Evolutionary conservation across 2,797 vertebrate species (phyloP).

Genomic region (Spheniscus humboldti): DNA sequence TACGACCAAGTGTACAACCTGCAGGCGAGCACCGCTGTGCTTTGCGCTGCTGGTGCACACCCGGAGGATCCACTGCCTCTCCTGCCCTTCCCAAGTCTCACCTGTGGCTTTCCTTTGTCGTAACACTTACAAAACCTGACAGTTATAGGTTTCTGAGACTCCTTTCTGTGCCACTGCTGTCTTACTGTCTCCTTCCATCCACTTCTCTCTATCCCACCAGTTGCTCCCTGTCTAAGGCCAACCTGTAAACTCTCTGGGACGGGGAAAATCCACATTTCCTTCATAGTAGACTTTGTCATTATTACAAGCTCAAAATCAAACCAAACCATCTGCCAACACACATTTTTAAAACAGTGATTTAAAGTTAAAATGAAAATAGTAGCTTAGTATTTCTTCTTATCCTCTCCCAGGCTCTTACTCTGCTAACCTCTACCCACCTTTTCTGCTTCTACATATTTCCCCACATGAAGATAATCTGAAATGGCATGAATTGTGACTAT

Average conservation of each 20-base stretch:
- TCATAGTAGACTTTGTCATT: neutral
- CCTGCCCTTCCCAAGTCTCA: neutral
- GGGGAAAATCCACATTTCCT: neutral
- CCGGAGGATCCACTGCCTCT: neutral
- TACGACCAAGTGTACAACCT: accelerated
- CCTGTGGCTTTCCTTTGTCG: neutral
- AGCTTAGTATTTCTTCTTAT: constrained; percentile 24
- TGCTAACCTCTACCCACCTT: constrained; percentile 39
- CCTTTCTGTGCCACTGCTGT: neutral
- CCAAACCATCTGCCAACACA: neutral
- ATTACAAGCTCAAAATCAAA: neutral
- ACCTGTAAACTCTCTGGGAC: neutral
- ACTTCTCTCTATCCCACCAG: neutral
- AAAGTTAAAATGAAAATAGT: constrained; percentile 50
- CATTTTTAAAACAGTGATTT: constrained; percentile 37
- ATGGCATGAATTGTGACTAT: constrained; percentile 12
- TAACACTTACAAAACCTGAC: neutral
- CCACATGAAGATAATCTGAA: constrained; percentile 21
- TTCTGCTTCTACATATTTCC: constrained; percentile 41
- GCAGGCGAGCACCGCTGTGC: neutral
- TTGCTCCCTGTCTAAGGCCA: neutral
- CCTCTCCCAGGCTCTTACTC: constrained; percentile 27
- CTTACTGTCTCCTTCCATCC: neutral
- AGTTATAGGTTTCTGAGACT: neutral
- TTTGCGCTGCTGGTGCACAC: neutral